phyloP scores from a whole-genome alignment of 1,140 invertebrate genomes.

The Asobara japonica region DNA sequence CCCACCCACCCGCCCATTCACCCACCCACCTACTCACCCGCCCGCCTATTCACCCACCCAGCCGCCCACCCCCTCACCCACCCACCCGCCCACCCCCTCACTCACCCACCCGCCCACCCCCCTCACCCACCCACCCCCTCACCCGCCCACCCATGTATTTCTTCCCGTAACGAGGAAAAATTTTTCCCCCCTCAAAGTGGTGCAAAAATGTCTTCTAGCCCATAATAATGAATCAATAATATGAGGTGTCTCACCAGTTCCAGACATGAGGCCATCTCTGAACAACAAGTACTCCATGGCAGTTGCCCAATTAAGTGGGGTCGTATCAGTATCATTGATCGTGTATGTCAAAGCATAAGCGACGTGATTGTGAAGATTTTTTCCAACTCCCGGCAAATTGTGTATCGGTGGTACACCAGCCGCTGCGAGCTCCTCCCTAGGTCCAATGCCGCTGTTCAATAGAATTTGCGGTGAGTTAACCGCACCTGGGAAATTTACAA shows the following conservation, averaged over 20 bases:
- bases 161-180: too few species aligned
- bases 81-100: too few species aligned
- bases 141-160: too few species aligned
- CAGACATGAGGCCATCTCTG: conserved; percentile 85
- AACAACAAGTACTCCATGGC: conserved; percentile 88
- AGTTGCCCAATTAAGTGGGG: conserved; percentile 85
- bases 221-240: too few species aligned
- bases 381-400: conserved; percentile 84
- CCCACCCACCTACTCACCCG: too few species aligned
- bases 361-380: conserved; percentile 90
- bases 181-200: too few species aligned
- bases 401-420: conserved; percentile 75
- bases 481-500: conserved; percentile 66
- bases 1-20: too few species aligned
- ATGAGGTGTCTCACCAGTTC: conserved; percentile 74
- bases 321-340: conserved; percentile 84
- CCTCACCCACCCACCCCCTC: too few species aligned
- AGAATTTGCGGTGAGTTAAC: conserved; percentile 87
- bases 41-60: too few species aligned
- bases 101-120: too few species aligned
- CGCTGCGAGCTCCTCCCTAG: conserved; percentile 74
- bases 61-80: too few species aligned
- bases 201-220: too few species aligned
- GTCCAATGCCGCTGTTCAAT: conserved; percentile 84
- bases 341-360: conserved; percentile 80